Percentiles rank a stretch among this genome's conserved stretches.
These are phyloP conservation scores for Megaceryle torquata DNA, from an alignment of 2,113 vertebrate genomes.

Conservation along the genomic window DNA sequence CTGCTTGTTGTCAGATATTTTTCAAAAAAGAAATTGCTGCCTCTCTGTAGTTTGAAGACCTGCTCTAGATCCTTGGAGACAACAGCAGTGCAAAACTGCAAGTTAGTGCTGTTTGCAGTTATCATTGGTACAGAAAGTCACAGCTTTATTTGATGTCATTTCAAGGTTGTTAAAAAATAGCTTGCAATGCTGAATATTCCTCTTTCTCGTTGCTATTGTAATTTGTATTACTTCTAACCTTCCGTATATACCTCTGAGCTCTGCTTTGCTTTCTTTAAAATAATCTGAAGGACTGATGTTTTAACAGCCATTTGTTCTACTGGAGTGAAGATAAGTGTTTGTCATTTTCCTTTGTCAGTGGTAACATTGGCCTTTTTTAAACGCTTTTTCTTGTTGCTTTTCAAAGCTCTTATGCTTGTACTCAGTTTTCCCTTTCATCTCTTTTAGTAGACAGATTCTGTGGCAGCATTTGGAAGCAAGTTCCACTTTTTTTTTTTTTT, in stretches of 20 bases:
- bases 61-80: conserved; percentile 27
- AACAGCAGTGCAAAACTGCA: neutral
- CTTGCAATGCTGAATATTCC: conserved; percentile 10
- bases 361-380: neutral
- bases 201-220: neutral
- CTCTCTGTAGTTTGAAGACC: neutral
- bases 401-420: neutral
- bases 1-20: neutral
- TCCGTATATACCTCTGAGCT: neutral
- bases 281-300: neutral
- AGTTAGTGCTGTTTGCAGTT: neutral
- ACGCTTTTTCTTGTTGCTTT: neutral
- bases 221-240: conserved; percentile 22
- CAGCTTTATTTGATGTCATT: conserved; percentile 28
- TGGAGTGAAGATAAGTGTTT: neutral
- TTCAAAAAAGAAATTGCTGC: neutral
- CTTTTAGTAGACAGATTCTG: neutral
- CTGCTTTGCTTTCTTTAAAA: neutral
- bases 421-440: neutral
- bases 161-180: conserved; percentile 38
- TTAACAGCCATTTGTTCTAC: neutral
- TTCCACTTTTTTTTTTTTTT: neutral
- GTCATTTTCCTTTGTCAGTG: neutral
- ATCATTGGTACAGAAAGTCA: neutral
- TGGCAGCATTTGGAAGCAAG: neutral